Base-by-base conservation (phyloP, 2,797 vertebrate species). In the Gallirallus australis region DNA sequence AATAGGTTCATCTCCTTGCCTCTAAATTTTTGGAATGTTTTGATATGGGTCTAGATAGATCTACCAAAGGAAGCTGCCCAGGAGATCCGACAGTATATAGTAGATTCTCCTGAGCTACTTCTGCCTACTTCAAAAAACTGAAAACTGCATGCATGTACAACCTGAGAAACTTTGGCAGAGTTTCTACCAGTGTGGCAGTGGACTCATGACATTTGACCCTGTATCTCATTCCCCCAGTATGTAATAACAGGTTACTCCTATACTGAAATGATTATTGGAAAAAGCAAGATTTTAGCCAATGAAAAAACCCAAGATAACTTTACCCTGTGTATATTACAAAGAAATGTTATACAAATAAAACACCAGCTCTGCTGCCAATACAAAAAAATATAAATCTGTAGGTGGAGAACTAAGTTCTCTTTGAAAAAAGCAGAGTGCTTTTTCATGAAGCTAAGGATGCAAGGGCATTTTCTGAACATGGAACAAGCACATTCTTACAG, bases 211-310 rank as follows among this genome's bases (percentile, higher is more conserved):
- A 48, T 6, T n/a, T 72, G 57, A 69, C 69, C 81, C 30, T 37
- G 28, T 35, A 48, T 65, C 92, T 90, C 9, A 10, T 89, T 91
- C 48, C 68, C 53, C 37, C 28, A 27, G 25, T 17, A 85, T 54
- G 50, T 4, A 57, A 17, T 19, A 87, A 73, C 57, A 52, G 68
- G 45, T 85, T 37, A 48, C 61, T 92, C 82, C 42, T 70, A 52
- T 63, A 76, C 12, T 92, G 86, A 93, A 94, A 87, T 93, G 63
- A 88, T 96, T 91, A 56, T 7, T 91, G 48, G 59, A 86, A 94
- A 96, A 86, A 76, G 54, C 88, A 63, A 77, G 59, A 90, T 88
- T 76, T 88, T 92, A 93, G 79, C 31, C 37, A 28, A 16, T 15
- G 6, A 65, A 80, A 90, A 79, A 45, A 40, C 0, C 1, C 0